Conservation (phyloP, 2,888 invertebrate species). For the Sarcophaga subvicina region DNA sequence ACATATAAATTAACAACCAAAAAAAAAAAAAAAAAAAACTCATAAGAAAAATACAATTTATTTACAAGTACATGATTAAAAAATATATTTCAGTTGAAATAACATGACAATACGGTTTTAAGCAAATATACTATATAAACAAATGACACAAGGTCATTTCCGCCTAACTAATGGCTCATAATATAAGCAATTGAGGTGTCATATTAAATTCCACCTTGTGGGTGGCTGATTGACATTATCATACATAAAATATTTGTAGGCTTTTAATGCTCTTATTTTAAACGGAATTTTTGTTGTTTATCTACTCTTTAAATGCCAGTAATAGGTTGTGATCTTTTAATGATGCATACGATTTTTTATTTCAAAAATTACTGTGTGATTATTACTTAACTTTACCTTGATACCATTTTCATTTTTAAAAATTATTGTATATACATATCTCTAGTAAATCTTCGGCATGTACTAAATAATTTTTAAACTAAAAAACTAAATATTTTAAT, state of each 20-base stretch:
- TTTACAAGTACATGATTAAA: slow-evolving; percentile 3
- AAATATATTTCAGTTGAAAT: not conserved
- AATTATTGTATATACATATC: not conserved
- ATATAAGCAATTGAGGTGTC: not conserved
- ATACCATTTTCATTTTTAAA: slow-evolving; percentile 27
- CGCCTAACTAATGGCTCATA: slow-evolving; percentile 37
- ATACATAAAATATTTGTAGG: not conserved
- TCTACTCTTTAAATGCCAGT: not conserved
- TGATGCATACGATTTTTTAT: not conserved
- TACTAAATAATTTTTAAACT: not conserved
- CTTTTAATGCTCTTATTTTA: slow-evolving; percentile 25
- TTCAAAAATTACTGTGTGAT: slow-evolving; percentile 17
- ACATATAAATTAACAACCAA: slow-evolving; percentile 4
- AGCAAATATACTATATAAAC: not conserved
- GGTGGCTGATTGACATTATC: slow-evolving; percentile 36
- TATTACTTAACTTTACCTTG: slow-evolving; percentile 44
- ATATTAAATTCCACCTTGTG: not conserved
- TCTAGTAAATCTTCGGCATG: slow-evolving; percentile 19
- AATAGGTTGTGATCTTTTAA: not conserved
- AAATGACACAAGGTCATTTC: slow-evolving; percentile 58
- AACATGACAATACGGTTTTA: not conserved
- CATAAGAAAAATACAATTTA: not conserved
- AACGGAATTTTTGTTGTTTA: not conserved
- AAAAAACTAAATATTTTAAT: slow-evolving; percentile 8
- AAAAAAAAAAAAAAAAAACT: not conserved